phyloP scores from a whole-genome alignment of 1,140 invertebrate genomes.

The Brachystomella parvula region DNA sequence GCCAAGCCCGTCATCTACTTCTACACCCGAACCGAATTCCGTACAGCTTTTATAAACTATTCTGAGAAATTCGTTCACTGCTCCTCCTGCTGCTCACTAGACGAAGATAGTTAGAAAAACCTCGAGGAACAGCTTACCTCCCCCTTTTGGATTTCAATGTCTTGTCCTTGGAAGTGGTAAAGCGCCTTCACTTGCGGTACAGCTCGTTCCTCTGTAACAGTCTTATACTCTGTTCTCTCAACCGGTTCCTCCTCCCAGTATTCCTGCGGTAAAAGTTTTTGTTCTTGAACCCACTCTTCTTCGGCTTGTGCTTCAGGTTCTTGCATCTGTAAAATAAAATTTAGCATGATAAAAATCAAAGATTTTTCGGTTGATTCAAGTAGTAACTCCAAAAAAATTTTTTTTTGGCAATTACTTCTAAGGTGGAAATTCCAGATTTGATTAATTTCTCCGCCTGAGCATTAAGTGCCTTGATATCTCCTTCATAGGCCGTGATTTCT shows the following conservation, averaged over 20 bases:
- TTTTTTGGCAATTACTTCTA: constrained; percentile 51
- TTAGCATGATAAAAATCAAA: neutral
- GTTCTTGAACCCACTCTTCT: constrained; percentile 55
- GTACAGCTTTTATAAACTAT: neutral
- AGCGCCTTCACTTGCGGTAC: constrained; percentile 79
- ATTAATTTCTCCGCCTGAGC: constrained; percentile 73
- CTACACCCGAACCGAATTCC: neutral
- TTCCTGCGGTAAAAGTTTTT: constrained; percentile 71
- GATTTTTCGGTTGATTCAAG: neutral
- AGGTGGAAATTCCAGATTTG: constrained; percentile 63
- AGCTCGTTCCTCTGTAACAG: constrained; percentile 72
- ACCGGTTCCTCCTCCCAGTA: constrained; percentile 83
- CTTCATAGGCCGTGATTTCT: constrained; percentile 81
- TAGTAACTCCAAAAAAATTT: neutral
- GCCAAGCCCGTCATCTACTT: neutral
- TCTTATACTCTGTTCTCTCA: constrained; percentile 71
- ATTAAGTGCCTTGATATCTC: constrained; percentile 79
- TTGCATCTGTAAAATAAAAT: constrained; percentile 42
- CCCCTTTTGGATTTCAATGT: constrained; percentile 85
- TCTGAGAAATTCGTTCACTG: neutral
- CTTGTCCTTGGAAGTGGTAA: constrained; percentile 87
- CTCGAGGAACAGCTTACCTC: constrained; percentile 52
- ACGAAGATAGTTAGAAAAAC: neutral
- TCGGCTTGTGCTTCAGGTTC: constrained; percentile 50
- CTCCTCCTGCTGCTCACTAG: neutral